phyloP scores from a whole-genome alignment of 2,113 vertebrate genomes.

The Hyperopisus bebe region DNA sequence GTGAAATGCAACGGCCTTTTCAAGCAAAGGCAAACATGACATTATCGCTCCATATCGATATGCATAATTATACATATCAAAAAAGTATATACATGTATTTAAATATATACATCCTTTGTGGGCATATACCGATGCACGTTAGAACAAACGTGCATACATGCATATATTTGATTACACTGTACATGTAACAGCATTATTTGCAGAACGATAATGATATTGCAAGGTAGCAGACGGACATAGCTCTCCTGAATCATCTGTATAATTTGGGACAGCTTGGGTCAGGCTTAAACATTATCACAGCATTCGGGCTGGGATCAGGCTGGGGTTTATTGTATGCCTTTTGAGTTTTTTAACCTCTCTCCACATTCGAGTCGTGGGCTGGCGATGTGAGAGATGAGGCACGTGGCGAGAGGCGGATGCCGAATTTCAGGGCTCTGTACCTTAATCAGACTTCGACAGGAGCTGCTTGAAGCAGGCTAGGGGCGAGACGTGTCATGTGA shows the following conservation, averaged over 20 bases:
- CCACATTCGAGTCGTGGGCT: neutral
- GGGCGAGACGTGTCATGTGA: neutral
- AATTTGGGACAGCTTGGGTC: conserved; percentile 4
- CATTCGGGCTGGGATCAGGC: neutral
- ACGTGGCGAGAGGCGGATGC: neutral
- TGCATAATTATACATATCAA: neutral
- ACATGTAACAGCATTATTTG: neutral
- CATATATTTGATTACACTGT: neutral
- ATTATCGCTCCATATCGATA: neutral
- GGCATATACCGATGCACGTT: neutral
- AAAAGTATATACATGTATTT: neutral
- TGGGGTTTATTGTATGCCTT: neutral
- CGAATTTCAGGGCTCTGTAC: neutral
- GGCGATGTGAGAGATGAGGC: neutral
- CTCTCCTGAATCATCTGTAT: neutral
- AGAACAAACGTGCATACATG: neutral
- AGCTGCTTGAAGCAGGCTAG: neutral
- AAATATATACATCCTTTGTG: neutral
- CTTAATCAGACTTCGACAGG: neutral
- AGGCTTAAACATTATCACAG: neutral
- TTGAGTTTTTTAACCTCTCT: neutral
- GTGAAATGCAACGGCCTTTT: neutral
- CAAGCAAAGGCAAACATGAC: neutral
- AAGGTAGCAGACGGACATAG: neutral
- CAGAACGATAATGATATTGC: neutral